Conservation (phyloP, 2,113 vertebrate genomes). For the Pontoporia blainvillei region DNA sequence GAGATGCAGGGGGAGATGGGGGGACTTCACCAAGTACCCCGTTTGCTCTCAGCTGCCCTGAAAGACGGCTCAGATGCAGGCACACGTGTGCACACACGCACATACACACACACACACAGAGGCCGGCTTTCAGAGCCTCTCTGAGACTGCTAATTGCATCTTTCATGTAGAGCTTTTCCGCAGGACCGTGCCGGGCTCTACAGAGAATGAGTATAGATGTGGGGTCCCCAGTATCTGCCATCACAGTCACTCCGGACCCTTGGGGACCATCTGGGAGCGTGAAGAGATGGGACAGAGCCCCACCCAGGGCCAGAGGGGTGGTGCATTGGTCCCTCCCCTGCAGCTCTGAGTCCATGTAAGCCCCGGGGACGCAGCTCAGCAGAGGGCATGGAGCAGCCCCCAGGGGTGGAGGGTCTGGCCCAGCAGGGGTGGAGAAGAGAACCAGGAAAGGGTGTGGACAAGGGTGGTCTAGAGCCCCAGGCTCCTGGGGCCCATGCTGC, state of each 20-base stretch:
- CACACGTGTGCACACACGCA: rapidly evolving
- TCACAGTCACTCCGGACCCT: neutral
- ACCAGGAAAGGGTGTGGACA: neutral
- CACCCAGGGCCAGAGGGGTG: too few species aligned
- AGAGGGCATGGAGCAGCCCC: too few species aligned
- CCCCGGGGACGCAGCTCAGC: neutral
- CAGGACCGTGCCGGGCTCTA: neutral
- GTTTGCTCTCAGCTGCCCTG: neutral
- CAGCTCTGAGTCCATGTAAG: neutral
- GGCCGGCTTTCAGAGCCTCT: neutral
- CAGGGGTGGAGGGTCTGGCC: neutral
- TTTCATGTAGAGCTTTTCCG: neutral
- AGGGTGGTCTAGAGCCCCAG: neutral
- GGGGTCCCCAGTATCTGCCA: neutral
- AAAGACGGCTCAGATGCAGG: neutral
- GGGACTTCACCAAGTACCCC: neutral
- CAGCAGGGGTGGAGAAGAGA: neutral
- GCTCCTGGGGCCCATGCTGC: neutral
- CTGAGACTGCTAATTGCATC: neutral
- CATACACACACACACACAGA: neutral
- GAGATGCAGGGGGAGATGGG: neutral
- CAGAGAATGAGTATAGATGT: neutral
- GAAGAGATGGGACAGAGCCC: neutral
- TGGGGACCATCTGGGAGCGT: neutral
- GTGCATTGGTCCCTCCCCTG: too few species aligned